Percentiles rank a stretch among this genome's conserved stretches.
Conservation (phyloP, 2,888 invertebrate species). For the Muschampia staudingeri region DNA sequence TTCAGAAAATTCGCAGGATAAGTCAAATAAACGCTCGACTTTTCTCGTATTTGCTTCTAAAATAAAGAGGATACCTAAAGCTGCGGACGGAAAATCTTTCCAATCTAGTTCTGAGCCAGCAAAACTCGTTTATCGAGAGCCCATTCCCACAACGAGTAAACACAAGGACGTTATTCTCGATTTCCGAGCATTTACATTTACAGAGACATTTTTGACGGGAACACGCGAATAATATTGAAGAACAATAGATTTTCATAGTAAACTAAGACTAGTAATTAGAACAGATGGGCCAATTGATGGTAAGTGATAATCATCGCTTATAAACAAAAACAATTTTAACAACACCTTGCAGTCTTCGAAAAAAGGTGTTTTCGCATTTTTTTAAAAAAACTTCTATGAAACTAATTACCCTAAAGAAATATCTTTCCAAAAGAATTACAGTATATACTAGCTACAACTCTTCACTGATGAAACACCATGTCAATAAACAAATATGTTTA, state of each 20-base stretch:
- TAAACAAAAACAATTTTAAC: too few relatives aligned
- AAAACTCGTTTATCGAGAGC: slow-evolving; percentile 35
- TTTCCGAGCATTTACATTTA: neutral
- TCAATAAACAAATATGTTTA: slow-evolving; percentile 2
- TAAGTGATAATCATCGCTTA: too few relatives aligned
- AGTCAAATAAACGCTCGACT: neutral
- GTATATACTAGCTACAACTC: neutral
- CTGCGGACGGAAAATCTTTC: slow-evolving; percentile 26
- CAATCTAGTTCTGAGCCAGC: slow-evolving; percentile 40
- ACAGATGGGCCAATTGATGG: too few relatives aligned
- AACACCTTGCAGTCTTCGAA: too few relatives aligned
- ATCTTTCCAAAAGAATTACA: too few relatives aligned
- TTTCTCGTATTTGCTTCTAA: slow-evolving; percentile 6
- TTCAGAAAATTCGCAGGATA: neutral
- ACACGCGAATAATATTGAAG: neutral
- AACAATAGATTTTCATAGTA: neutral
- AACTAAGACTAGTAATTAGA: too few relatives aligned
- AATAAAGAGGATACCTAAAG: neutral
- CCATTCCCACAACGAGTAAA: slow-evolving; percentile 33
- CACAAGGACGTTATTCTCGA: slow-evolving; percentile 29
- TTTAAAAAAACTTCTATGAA: too few relatives aligned
- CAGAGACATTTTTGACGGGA: neutral
- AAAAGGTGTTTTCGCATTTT: too few relatives aligned
- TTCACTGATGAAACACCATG: neutral
- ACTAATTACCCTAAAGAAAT: too few relatives aligned